Evolutionary conservation across 1,140 invertebrate genomes (phyloP), one percentile per base, ranked within the genome.

Genomic region (Brachionus koreanus): DNA sequence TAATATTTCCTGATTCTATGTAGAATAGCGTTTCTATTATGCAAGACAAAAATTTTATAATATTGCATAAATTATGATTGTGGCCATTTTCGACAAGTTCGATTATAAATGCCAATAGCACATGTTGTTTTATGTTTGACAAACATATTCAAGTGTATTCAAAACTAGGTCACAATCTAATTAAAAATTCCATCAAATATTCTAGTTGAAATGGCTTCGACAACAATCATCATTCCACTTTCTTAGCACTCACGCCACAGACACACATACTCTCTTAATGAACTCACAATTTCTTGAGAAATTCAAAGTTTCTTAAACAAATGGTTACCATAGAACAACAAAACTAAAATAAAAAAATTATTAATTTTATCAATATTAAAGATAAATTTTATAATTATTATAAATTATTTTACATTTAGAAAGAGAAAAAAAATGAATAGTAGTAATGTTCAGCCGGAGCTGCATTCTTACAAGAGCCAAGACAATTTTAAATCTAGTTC

Each of bases 41-140:
- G 13, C n/a, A 49, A 49, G 12, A 52, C 13, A 52, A 52, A 16
- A 19, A 52, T 57, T 57, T 57, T 16, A 57, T 57, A 57, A 57
- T 57, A 57, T 57, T 57, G 49, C n/a, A 57, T 57, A 57, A 57
- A 57, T 57, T 57, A 57, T 57, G 49, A 57, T 57, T 9, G 49
- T 57, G 49, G 49, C 49, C 49, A 57, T 57, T 57, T 57, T 57
- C n/a, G 49, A 57, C 49, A 57, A 57, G 16, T 57, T 57, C 3
- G 29, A 29, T 29, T n/a, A 49, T 49, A n/a, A 49, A 49, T 49
- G 43, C 43, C 43, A 49, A n/a, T n/a, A 16, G 29, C 3, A 49
- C 43, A 49, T 49, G 43, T 49, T 49, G 43, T 3, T 49, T 16
- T 49, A 49, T 29, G 29, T 57, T 57, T 57, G 49, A 7, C 49